phyloP scores from a whole-genome alignment of 2,113 vertebrate genomes.

The Vulpes vulpes region DNA sequence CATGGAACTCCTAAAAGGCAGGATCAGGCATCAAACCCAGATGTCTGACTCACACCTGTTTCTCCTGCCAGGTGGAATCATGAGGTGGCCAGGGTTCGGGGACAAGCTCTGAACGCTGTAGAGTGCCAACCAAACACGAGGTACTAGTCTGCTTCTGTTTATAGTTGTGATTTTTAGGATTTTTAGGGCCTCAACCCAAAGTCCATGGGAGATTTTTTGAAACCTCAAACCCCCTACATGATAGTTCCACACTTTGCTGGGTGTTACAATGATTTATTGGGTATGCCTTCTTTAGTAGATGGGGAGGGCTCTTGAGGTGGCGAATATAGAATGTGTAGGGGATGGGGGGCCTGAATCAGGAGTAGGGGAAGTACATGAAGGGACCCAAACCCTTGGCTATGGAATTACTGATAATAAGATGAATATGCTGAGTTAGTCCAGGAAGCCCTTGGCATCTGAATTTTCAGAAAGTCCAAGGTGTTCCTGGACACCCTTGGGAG shows the following conservation, averaged over 20 bases:
- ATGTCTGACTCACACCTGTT: not conserved
- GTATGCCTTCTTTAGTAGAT: not conserved
- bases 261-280: not conserved
- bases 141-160: not conserved
- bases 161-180: not conserved
- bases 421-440: not conserved
- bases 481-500: not conserved
- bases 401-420: not conserved
- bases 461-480: not conserved
- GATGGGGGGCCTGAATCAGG: not conserved
- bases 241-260: not conserved
- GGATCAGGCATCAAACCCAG: not conserved
- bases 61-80: too few species aligned
- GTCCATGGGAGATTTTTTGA: not conserved
- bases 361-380: rapidly evolving
- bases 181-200: not conserved
- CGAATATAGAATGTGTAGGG: too few species aligned
- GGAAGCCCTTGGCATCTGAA: not conserved
- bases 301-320: too few species aligned
- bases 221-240: not conserved
- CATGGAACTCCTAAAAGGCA: not conserved
- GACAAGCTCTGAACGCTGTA: not conserved
- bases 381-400: not conserved
- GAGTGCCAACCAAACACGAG: not conserved
- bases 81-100: too few species aligned